Evolutionary conservation across 2,888 invertebrate species (phyloP), one percentile per base, ranked within the genome.

Genomic region (Eurois occulta): DNA sequence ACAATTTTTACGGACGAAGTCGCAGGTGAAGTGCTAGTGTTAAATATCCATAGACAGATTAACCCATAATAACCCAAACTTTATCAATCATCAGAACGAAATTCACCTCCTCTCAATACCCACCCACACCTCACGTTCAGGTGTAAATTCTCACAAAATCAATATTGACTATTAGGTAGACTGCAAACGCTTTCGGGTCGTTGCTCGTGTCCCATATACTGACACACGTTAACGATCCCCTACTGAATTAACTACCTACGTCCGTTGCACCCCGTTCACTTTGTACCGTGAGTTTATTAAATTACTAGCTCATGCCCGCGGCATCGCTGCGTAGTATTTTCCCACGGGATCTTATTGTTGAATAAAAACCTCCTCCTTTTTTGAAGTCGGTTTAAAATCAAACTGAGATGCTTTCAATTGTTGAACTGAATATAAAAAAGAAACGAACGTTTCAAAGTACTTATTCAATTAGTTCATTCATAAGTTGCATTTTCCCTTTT

Each of bases 171-270:
- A 91, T 88, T 86, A 89, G 87, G 86, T 89, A 88, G 80, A 85
- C 82, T 88, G 86, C 77, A 86, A 90, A 81, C 64, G 83, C 58
- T 92, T 91, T 91, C 92, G 91, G 94, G 92, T 94, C 93, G 88
- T 66, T 89, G 93, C 86, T 81, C 87, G 81, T 89, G 95, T 89
- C 93, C 94, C 88, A 93, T 85, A 91, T 94, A 90, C 85, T 74
- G 80, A 74, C 55, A 70, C 64, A 65, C 58, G 77, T 67, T 81
- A 85, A 83, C 82, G 78, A 78, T 78, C 43, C 78, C 81, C 82
- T 77, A 86, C 78, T 80, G 64, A 70, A 76, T 76, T 69, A 73
- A 74, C 79, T 75, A 69, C 65, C 83, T 58, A 77, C 55, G 43
- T 72, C 46, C 66, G 28, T 24, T 86, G 72, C 70, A 86, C 8